Conservation (phyloP, 37 sponge, comb jelly and placozoan genomes). For the Halichondria panicea region DNA sequence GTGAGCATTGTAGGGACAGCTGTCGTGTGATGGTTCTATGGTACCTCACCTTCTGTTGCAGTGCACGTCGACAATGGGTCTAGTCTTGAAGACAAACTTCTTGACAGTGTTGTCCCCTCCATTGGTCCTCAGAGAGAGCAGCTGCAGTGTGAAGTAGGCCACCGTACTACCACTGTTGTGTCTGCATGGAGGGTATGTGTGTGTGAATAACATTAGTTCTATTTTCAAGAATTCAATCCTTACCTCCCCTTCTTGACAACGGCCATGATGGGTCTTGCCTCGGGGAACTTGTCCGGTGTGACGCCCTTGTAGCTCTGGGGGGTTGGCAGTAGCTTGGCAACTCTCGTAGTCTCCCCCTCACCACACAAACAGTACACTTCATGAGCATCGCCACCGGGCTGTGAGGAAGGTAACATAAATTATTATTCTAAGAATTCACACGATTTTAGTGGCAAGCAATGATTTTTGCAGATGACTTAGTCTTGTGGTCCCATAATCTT, state of each 20-base stretch:
- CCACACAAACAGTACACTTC: conserved; percentile 59
- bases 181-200: neutral
- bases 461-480: no score
- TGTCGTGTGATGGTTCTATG: no score
- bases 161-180: conserved; percentile 1
- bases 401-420: neutral
- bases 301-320: conserved; percentile 32
- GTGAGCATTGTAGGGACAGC: no score
- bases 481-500: no score
- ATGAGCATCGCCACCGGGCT: conserved; percentile 71
- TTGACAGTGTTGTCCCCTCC: conserved; percentile 20
- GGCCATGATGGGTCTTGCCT: conserved; percentile 73
- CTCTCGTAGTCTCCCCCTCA: conserved; percentile 50
- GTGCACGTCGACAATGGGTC: conserved; percentile 34
- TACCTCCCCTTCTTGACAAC: conserved; percentile 68
- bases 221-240: neutral
- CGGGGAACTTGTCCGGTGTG: conserved; percentile 38
- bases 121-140: conserved; percentile 25
- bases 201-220: neutral
- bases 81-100: conserved; percentile 51
- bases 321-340: conserved; percentile 61
- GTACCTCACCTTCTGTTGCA: conserved; percentile 55
- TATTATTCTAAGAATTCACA: neutral
- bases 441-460: no score
- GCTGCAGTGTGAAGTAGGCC: conserved; percentile 29